Conservation (phyloP, 2,888 invertebrate genomes). For the Liodrosophila aerea region DNA sequence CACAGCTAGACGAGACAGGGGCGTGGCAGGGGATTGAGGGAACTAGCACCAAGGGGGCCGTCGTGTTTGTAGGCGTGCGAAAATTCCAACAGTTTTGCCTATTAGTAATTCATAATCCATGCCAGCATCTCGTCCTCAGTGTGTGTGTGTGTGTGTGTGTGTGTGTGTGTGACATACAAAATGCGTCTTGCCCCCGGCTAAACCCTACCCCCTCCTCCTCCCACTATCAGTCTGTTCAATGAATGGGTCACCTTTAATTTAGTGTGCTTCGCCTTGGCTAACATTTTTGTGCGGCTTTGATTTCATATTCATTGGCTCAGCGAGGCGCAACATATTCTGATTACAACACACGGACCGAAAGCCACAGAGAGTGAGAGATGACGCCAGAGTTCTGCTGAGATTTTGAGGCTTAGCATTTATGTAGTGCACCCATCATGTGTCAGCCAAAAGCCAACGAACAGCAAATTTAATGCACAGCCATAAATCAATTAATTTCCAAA, state of each 20-base stretch:
- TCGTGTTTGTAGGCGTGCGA: conserved; percentile 52
- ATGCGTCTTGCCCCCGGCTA: background rate
- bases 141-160: too few species aligned
- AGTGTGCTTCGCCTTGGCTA: conserved; percentile 25
- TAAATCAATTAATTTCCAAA: conserved; percentile 74
- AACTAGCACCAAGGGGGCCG: background rate
- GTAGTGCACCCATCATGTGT: conserved; percentile 23
- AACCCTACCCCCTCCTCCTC: background rate
- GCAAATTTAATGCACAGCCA: conserved; percentile 41
- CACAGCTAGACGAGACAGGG: background rate
- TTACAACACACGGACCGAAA: background rate
- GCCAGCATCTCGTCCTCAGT: background rate
- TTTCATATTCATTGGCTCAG: conserved; percentile 52
- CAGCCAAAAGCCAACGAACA: conserved; percentile 4
- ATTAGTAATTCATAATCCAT: conserved; percentile 73
- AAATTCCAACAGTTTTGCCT: conserved; percentile 67
- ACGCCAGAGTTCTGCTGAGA: background rate
- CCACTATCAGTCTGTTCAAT: conserved; percentile 47
- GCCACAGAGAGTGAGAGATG: background rate
- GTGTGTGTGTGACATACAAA: background rate
- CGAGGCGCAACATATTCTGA: conserved; percentile 3
- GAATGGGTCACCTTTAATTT: conserved; percentile 68
- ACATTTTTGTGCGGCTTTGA: conserved; percentile 57
- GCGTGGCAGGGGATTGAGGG: background rate
- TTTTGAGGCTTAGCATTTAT: conserved; percentile 30